Base-by-base conservation (phyloP, 2,113 vertebrate species). In the Chlamydotis undulata region DNA sequence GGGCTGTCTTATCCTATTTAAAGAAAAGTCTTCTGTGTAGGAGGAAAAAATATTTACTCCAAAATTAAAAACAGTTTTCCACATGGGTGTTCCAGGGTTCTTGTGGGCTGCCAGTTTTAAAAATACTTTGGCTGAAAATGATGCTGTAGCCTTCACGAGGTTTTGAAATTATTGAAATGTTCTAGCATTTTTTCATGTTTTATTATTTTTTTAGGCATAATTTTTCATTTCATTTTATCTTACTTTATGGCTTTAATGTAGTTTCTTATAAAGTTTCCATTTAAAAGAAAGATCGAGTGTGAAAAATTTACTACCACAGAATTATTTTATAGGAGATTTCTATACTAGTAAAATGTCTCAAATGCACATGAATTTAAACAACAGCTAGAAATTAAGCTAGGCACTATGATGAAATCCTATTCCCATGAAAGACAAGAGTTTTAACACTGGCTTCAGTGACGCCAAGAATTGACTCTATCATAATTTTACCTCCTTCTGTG, bases 51-150 rank as follows among this genome's bases (percentile, higher is more conserved):
- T 95, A 97, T 97, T 98, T 97, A 96, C 87, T 97, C 71, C 78
- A 96, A 97, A 98, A 94, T 97, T 71, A 93, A 97, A 98, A 98
- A 91, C 97, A 97, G 95, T 64, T 96, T 97, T 98, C 95, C 84
- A 87, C 76, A 83, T 97, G 97, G 97, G 97, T 98, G 96, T 97
- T 97, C 97, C 91, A 85, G 65, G 77, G 74, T 68, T 96, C 90
- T 80, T 97, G 83, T 95, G 76, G 78, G 80, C 90, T 96, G 96
- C 53, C 69, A 89, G 70, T 89, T 97, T 90, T 76, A 95, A 85
- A 97, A 94, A 92, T 94, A 94, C 96, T 96, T 96, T 97, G 95
- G 93, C 94, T 89, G 77, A 63, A 69, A 90, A 83, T 95, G 91
- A 87, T 57, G 43, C 52, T 94, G 12, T 86, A 92, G 94, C 59